Evolutionary conservation across 2,797 vertebrate genomes (phyloP).

Genomic region (Lagodon rhomboides): DNA sequence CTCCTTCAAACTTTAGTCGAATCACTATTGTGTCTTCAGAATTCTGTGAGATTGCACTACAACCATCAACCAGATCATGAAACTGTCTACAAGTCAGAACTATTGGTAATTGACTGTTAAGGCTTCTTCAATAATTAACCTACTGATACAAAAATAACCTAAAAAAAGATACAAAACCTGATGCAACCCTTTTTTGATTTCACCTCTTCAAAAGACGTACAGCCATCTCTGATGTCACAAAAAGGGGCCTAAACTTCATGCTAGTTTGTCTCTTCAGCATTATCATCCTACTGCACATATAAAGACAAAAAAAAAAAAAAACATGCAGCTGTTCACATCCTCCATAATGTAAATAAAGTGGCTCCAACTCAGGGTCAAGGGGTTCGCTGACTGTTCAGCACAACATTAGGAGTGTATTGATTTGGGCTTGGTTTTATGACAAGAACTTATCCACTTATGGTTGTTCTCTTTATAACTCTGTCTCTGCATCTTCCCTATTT

Average conservation of each 20-base stretch:
- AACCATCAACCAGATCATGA: too few species aligned
- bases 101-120: too few species aligned
- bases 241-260: too few species aligned
- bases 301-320: background rate
- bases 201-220: background rate
- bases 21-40: background rate
- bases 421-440: background rate
- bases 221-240: background rate
- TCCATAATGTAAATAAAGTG: background rate
- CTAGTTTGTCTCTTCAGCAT: too few species aligned
- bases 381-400: constrained; percentile 4
- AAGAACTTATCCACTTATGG: background rate
- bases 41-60: background rate
- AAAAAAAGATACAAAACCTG: background rate
- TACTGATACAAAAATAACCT: background rate
- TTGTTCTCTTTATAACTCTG: background rate
- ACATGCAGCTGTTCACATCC: background rate
- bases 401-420: constrained; percentile 5
- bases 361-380: background rate
- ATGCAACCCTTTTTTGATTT: background rate
- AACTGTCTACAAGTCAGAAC: too few species aligned
- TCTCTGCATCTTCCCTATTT: constrained; percentile 7
- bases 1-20: background rate
- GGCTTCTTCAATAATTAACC: background rate
- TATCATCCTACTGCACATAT: too few species aligned